Evolutionary conservation across 2,113 vertebrate species (phyloP).

Genomic region (Leptodactylus fuscus): DNA sequence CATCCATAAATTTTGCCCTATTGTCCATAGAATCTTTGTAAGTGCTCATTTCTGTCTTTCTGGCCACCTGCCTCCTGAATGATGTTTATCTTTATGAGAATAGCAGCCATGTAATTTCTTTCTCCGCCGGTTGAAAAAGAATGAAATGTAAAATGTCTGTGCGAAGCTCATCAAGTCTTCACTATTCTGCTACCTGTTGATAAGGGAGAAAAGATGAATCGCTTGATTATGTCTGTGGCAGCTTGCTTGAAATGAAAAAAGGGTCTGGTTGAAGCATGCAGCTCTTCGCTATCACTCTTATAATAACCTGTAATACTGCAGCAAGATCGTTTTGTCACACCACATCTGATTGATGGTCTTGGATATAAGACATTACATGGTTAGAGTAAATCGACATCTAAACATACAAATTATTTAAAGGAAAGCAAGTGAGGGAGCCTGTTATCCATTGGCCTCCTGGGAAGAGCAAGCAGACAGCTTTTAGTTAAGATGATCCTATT

Average conservation of each 20-base stretch:
- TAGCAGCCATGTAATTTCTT: constrained; percentile 38
- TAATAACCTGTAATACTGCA: constrained; percentile 90
- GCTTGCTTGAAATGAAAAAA: constrained; percentile 83
- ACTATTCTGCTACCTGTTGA: constrained; percentile 81
- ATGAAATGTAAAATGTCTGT: constrained; percentile 65
- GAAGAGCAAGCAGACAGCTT: constrained; percentile 78
- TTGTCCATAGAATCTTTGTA: background rate
- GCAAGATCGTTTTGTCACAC: constrained; percentile 83
- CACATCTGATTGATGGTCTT: constrained; percentile 87
- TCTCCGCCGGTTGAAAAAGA: constrained; percentile 47
- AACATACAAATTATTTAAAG: constrained; percentile 99
- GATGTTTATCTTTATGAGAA: constrained; percentile 18
- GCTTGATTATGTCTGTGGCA: constrained; percentile 77
- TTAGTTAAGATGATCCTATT: constrained; percentile 89
- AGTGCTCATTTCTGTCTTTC: background rate
- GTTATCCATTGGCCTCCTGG: constrained; percentile 71
- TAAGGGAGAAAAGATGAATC: constrained; percentile 79
- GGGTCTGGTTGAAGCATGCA: constrained; percentile 72
- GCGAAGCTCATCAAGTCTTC: constrained; percentile 74
- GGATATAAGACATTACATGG: constrained; percentile 82
- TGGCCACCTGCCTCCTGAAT: background rate
- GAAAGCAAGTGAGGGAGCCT: constrained; percentile 71
- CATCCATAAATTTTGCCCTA: background rate
- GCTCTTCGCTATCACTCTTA: constrained; percentile 80
- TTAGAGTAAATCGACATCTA: constrained; percentile 87